Evolutionary conservation across 2,797 vertebrate genomes (phyloP).

Genomic region (Scomberomorus guttatus): DNA sequence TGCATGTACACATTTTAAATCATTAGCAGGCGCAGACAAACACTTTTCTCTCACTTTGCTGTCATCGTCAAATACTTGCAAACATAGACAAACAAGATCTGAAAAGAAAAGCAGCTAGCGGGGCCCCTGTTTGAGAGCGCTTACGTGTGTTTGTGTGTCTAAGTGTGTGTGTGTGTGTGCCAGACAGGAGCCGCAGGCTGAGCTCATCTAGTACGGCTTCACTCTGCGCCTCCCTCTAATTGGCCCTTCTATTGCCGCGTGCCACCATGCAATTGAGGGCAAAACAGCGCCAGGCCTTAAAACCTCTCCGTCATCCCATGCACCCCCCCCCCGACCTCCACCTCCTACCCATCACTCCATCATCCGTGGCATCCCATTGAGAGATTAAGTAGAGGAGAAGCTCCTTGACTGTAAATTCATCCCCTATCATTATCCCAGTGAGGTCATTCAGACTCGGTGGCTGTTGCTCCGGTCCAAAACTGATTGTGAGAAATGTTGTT

Average conservation of each 20-base stretch:
- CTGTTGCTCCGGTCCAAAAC: conserved; percentile 26
- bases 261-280: conserved; percentile 65
- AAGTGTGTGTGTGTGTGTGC: conserved; percentile 6
- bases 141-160: background rate
- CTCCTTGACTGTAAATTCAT: conserved; percentile 35
- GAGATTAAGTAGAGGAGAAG: conserved; percentile 44
- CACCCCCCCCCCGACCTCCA: conserved; percentile 9
- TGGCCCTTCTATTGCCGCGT: conserved; percentile 57
- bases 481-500: conserved; percentile 65
- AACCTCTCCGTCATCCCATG: conserved; percentile 17
- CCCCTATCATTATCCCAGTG: conserved; percentile 77
- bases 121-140: conserved; percentile 25
- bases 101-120: conserved; percentile 26
- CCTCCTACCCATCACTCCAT: conserved; percentile 65
- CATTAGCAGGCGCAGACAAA: conserved; percentile 43
- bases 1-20: conserved; percentile 47
- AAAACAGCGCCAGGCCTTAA: conserved; percentile 60
- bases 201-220: conserved; percentile 64
- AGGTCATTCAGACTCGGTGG: conserved; percentile 61
- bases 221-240: conserved; percentile 65
- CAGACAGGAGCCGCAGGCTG: conserved; percentile 68
- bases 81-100: conserved; percentile 18
- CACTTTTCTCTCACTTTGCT: conserved; percentile 7
- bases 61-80: conserved; percentile 32
- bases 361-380: conserved; percentile 49